Percentiles rank a stretch among this genome's conserved stretches.
Evolutionary conservation across 2,888 invertebrate species (phyloP).

Genomic region (Chesias legatella): DNA sequence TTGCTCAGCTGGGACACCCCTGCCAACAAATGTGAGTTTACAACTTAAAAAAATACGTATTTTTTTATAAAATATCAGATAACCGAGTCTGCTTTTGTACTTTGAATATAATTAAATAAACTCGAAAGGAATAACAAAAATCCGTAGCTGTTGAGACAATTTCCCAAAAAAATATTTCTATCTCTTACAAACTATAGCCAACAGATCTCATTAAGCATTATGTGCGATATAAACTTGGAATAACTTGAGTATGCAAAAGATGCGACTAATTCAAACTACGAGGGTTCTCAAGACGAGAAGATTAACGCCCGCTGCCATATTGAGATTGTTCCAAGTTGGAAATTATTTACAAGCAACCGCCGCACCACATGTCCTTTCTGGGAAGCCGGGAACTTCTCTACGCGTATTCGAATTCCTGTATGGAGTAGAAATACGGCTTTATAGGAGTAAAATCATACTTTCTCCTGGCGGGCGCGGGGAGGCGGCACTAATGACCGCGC

Average conservation of each 20-base stretch:
- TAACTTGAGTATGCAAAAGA: conserved; percentile 7
- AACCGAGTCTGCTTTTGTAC: conserved; percentile 6
- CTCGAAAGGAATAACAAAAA: no score
- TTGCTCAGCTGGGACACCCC: conserved; percentile 75
- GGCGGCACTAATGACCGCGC: conserved; percentile 78
- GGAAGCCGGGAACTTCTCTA: conserved; percentile 68
- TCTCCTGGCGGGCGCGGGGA: conserved; percentile 70
- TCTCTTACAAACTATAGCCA: no score
- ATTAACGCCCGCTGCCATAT: conserved; percentile 48
- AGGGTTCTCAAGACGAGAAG: conserved; percentile 24
- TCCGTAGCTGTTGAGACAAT: no score
- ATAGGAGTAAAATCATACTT: conserved; percentile 81
- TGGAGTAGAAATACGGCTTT: conserved; percentile 81
- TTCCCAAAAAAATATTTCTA: no score
- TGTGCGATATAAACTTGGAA: no score
- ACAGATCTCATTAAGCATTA: no score
- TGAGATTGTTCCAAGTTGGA: conserved; percentile 73
- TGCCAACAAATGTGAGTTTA: conserved; percentile 58
- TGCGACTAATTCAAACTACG: conserved; percentile 19
- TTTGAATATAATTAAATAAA: background rate
- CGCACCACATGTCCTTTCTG: conserved; percentile 72
- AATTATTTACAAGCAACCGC: conserved; percentile 71
- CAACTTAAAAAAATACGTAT: conserved; percentile 61
- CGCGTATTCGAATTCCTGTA: conserved; percentile 79
- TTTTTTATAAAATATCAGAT: conserved; percentile 28